Percentiles rank a stretch among this genome's conserved stretches.
Evolutionary conservation across 1,140 invertebrate species (phyloP).

Genomic region (Aphidius gifuensis): DNA sequence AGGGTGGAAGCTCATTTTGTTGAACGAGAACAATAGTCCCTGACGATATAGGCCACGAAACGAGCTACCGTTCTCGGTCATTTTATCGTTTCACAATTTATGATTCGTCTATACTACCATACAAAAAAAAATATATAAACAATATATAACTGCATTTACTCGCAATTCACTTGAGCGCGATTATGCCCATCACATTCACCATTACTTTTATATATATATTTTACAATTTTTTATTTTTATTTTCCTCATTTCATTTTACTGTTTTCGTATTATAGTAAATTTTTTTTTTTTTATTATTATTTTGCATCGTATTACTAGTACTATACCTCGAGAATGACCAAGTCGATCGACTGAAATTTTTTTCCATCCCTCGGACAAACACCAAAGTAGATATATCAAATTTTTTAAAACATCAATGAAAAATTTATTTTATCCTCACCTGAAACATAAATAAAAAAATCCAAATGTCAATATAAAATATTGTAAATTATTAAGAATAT

Average conservation of each 20-base stretch:
- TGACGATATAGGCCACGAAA: slow-evolving; percentile 31
- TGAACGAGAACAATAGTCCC: slow-evolving; percentile 39
- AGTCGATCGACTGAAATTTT: no score
- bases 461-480: no score
- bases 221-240: not conserved
- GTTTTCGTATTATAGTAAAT: not conserved
- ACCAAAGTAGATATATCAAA: no score
- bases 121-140: slow-evolving; percentile 4
- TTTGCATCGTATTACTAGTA: not conserved
- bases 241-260: slow-evolving; percentile 1
- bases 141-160: not conserved
- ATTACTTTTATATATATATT: not conserved
- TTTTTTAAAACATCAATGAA: not conserved
- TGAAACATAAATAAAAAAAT: slow-evolving; percentile 28
- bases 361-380: no score
- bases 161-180: slow-evolving; percentile 9
- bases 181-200: slow-evolving; percentile 1
- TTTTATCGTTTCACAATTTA: slow-evolving; percentile 43
- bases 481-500: no score
- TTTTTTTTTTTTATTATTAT: not conserved
- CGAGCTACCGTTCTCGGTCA: slow-evolving; percentile 26
- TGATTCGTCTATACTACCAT: slow-evolving; percentile 29
- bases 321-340: not conserved
- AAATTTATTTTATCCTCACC: slow-evolving; percentile 24
- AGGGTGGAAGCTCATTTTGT: slow-evolving; percentile 37